A percentile compares a stretch with the other conserved stretches of the same genome.
phyloP scores from a whole-genome alignment of 2,113 vertebrate species.

The Anguilla rostrata region DNA sequence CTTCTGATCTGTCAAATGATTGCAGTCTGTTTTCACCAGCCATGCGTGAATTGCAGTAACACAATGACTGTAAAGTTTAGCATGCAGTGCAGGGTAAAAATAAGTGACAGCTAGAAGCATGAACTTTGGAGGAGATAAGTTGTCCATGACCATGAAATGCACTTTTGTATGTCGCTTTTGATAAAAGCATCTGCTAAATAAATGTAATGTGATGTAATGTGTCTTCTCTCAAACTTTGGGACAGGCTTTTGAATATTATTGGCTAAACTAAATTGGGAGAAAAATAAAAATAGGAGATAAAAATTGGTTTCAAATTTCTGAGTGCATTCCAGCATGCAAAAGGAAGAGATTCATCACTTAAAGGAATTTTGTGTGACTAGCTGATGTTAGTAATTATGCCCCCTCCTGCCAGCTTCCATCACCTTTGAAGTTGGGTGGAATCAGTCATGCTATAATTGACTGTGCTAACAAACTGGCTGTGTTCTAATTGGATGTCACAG shows the following conservation, averaged over 20 bases:
- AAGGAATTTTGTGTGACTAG: background rate
- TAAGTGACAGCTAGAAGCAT: no score
- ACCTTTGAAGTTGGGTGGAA: constrained; percentile 11
- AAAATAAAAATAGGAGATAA: background rate
- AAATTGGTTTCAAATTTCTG: no score
- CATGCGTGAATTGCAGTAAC: no score
- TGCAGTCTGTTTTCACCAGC: background rate
- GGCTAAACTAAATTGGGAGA: no score
- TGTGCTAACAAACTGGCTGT: no score
- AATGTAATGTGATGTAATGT: no score
- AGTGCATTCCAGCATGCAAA: background rate
- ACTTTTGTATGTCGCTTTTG: no score
- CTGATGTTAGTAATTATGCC: background rate
- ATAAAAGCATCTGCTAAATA: no score
- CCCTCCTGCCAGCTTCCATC: background rate
- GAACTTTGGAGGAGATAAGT: no score
- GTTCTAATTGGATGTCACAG: constrained; percentile 23
- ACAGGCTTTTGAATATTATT: no score
- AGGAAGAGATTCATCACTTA: background rate
- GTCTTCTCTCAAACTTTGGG: no score
- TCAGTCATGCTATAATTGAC: background rate
- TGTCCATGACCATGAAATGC: no score
- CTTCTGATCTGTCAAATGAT: background rate
- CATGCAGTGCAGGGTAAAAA: background rate
- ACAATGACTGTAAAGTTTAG: background rate